Base-by-base conservation (phyloP, 2,113 vertebrate genomes). In the Scomber japonicus region DNA sequence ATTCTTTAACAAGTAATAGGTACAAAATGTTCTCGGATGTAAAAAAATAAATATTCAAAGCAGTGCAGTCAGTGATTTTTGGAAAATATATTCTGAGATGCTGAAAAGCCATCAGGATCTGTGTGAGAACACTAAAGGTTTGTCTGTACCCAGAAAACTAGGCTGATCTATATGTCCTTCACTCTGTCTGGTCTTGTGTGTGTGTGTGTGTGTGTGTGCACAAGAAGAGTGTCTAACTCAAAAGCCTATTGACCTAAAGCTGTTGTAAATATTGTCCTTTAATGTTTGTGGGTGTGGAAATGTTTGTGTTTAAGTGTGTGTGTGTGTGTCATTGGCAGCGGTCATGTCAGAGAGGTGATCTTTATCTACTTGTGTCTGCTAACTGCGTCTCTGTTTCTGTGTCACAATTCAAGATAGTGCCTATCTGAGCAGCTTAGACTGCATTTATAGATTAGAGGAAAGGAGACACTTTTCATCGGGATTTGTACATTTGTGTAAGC, bases 321-420 rank as follows among this genome's bases (percentile, higher is more conserved):
- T 48, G 76, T 73, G 27, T 31, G 45, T 45, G 70, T 80, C 84
- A 85, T 85, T 86, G 75, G 71, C 67, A 87, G 84, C 92, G 92
- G 91, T 90, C 83, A 80, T 75, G 73, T 77, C 65, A 66, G 69
- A 82, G 71, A 76, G 64, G 61, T 67, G 85, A 92, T 85, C 66
- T 63, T 84, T 86, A 88, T 90, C 84, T 71, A 21, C 69, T 70
- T 61, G 70, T 17, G 71, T 71, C 66, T 75, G 65, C 59, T 54
- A 48, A 6, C 72, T 71, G 78, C 74, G 35, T 68, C 74, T 63
- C 67, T 44, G 67, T 78, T 77, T 69, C 81, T 65, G 82, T 81
- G 89, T 84, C 61, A 83, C 85, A 70, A 62, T 80, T 73, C 30
- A 24, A 91, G 82, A 85, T 84, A 89, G 66, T 15, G 65, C 65